Evolutionary conservation across 2,888 invertebrate genomes (phyloP), one percentile per base, ranked within the genome.

Genomic region (Theretra japonica): DNA sequence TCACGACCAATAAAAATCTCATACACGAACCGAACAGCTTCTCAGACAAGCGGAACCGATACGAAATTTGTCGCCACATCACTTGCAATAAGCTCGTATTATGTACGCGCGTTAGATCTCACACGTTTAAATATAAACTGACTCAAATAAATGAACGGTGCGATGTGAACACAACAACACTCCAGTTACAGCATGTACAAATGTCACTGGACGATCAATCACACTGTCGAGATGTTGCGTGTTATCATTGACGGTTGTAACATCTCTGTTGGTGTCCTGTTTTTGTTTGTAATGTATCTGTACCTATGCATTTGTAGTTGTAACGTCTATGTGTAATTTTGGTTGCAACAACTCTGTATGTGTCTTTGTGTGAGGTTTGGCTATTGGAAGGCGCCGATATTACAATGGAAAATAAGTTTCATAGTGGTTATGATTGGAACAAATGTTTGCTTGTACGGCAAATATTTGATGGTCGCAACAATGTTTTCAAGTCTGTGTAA

Each of bases 141-240:
- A 65, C 65, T 65, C 48, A 23, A 65, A 65, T 65, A 65, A 65
- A 65, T 23, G 65, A 65, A 5, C n/a, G 23, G 48, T 65, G 62
- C 33, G 41, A n/a, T 23, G 62, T 17, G 62, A 8, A 62, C 65
- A 65, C 65, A 65, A 48, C 48, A 48, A 48, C 48, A 6, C 11
- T 48, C 5, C 23, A 53, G 23, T 48, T 48, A 65, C 65, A 65
- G 65, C 65, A 65, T 48, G 65, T 65, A 48, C 65, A 65, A 48
- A 65, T 23, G 30, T 41, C 11, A 33, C 21, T 62, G 33, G 8
- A 25, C 25, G 21, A 58, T 58, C 58, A 23, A 58, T 58, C 58
- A 58, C n/a, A n/a, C 5, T 19, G 53, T n/a, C 53, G 19, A 53
- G 53, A 53, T 53, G 53, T 53, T 53, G 19, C 53, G 53, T 53